A percentile compares a stretch with the other conserved stretches of the same genome.
These are phyloP conservation scores for Echinarachnius parma DNA, from an alignment of 53 echinoderm and acorn worm species.

Conservation along the genomic window DNA sequence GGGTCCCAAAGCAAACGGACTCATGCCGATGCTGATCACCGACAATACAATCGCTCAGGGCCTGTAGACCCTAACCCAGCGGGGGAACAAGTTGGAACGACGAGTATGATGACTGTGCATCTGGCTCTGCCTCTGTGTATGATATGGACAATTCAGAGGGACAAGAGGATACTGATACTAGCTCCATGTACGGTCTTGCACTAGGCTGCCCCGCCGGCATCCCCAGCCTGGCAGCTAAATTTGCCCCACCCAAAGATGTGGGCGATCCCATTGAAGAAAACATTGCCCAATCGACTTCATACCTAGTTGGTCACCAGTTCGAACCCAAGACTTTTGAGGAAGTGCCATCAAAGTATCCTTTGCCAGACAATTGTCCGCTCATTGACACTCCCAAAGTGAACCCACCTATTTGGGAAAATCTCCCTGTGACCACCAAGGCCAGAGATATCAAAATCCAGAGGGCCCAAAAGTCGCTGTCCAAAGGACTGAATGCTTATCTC, in stretches of 20 bases:
- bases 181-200: neutral
- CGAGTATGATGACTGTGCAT: neutral
- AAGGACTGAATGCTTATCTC: too few species aligned
- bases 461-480: neutral
- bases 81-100: neutral
- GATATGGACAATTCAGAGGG: neutral
- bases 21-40: neutral
- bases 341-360: neutral
- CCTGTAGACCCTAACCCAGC: neutral
- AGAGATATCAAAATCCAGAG: neutral
- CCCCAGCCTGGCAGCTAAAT: neutral
- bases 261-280: neutral
- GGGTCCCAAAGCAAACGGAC: neutral
- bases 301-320: neutral
- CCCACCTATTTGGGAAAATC: neutral
- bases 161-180: neutral
- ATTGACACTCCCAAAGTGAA: neutral
- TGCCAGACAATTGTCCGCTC: neutral
- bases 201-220: neutral
- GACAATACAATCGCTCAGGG: neutral
- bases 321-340: neutral
- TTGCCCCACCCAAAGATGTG: neutral
- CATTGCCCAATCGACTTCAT: neutral
- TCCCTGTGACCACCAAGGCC: neutral
- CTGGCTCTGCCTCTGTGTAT: neutral